Evolutionary conservation across 2,888 invertebrate genomes (phyloP), one percentile per base, ranked within the genome.

Genomic region (Hofmannophila pseudospretella): DNA sequence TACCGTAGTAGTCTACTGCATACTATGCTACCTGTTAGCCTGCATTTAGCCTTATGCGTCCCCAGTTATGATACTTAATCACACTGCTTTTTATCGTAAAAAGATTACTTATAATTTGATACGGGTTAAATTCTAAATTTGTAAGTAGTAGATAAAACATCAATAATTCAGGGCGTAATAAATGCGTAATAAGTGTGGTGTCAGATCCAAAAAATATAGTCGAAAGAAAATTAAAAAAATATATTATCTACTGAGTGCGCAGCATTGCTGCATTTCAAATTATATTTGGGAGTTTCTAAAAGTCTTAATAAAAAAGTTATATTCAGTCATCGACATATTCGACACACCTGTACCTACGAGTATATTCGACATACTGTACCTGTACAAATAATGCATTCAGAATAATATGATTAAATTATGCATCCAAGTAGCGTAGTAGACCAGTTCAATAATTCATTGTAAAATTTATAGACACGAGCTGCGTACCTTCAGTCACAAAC

Each of bases 401-500:
- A 27, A 27, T 27, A 57, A 54, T 60, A 65, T 78, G 77, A 81
- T 77, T 73, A 70, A 79, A 75, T 78, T 80, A 81, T 82, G 71
- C 73, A 73, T 72, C 61, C 51, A 64, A 57, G 55, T 50, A 62
- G 44, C 54, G 57, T 58, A 60, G 56, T 62, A 53, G 61, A 70
- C 58, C 58, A 67, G 65, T 59, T 67, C 59, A 66, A 78, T 79
- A 80, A 74, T 74, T 80, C 73, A 82, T 78, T 77, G 70, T 65
- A 72, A 63, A 79, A 81, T 84, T 79, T 81, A 82, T 82, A 61
- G 76, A 53, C 64, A 56, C 72, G 67, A 65, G 58, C 58, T 65
- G 65, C 58, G 60, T 67, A 54, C 63, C 57, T 60, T 64, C 65
- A 65, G 66, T 66, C 63, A 73, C 81, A 86, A 86, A 86, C 76